Evolutionary conservation across 2,888 invertebrate genomes (phyloP).

Genomic region (Hirtodrosophila duncani): DNA sequence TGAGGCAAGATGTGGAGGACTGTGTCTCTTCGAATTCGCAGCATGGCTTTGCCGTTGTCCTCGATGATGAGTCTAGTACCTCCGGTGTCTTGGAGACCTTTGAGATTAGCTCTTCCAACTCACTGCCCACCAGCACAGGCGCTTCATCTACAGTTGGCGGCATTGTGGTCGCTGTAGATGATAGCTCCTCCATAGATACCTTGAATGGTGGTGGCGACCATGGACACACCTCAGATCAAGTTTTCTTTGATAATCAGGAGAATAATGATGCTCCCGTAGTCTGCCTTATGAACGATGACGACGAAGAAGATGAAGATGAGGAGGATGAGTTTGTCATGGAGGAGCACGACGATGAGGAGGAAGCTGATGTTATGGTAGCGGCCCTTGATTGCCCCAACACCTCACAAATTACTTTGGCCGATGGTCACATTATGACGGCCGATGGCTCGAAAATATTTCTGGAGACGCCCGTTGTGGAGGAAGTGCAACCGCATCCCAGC

Average conservation of each 20-base stretch:
- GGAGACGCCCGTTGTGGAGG: slow-evolving; percentile 77
- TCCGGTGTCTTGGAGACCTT: slow-evolving; percentile 67
- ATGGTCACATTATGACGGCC: slow-evolving; percentile 61
- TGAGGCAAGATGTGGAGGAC: slow-evolving; percentile 65
- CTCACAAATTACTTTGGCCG: slow-evolving; percentile 44
- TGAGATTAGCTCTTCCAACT: slow-evolving; percentile 74
- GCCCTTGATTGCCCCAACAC: slow-evolving; percentile 38
- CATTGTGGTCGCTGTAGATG: slow-evolving; percentile 67
- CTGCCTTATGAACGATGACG: slow-evolving; percentile 73
- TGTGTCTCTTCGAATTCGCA: slow-evolving; percentile 69
- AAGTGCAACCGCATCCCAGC: slow-evolving; percentile 59
- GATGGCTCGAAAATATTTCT: slow-evolving; percentile 74
- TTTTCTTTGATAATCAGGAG: slow-evolving; percentile 43
- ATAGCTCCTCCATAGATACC: slow-evolving; percentile 69
- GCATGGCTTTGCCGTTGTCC: slow-evolving; percentile 68
- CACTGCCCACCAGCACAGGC: slow-evolving; percentile 58
- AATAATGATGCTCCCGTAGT: slow-evolving; percentile 58
- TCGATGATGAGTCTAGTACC: slow-evolving; percentile 73
- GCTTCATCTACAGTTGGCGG: slow-evolving; percentile 39
- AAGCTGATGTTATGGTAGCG: slow-evolving; percentile 26
- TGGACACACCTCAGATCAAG: slow-evolving; percentile 30
- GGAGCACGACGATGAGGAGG: slow-evolving; percentile 44
- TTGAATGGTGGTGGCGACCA: slow-evolving; percentile 47
- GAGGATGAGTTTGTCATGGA: slow-evolving; percentile 18
- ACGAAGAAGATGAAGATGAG: slow-evolving; percentile 58